Evolutionary conservation across 2,113 vertebrate species (phyloP).

Genomic region (Papio anubis): DNA sequence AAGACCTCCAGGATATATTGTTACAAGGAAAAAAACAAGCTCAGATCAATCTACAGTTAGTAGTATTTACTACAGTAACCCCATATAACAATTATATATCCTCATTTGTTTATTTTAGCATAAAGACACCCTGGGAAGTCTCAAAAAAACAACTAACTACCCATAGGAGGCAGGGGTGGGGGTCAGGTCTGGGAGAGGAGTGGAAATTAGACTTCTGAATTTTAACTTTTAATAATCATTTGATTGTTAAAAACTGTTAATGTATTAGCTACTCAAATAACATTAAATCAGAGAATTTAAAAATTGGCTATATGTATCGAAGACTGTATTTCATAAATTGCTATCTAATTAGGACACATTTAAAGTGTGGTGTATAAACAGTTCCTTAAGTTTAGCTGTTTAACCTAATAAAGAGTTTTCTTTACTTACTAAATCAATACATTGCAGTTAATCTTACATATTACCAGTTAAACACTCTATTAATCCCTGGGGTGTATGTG

Average conservation of each 20-base stretch:
- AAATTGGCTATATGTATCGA: slow-evolving; percentile 1
- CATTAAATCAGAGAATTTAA: slow-evolving; percentile 46
- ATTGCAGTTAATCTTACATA: not conserved
- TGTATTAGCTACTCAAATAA: slow-evolving; percentile 21
- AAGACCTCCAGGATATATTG: not conserved
- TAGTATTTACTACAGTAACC: not conserved
- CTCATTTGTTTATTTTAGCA: not conserved
- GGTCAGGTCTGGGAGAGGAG: not conserved
- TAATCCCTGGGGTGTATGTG: not conserved
- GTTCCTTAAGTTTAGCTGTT: not conserved
- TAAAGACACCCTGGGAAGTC: not conserved
- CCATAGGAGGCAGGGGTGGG: not conserved
- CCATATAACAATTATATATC: not conserved
- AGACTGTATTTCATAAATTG: slow-evolving; percentile 21
- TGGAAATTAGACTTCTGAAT: not conserved
- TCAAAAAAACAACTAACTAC: not conserved
- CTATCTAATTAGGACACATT: slow-evolving; percentile 37
- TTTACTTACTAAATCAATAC: slow-evolving; percentile 34
- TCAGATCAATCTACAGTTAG: not conserved
- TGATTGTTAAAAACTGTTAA: slow-evolving; percentile 20
- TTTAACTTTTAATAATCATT: not conserved
- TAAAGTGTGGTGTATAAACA: slow-evolving; percentile 30
- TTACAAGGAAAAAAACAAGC: not conserved
- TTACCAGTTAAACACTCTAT: not conserved
- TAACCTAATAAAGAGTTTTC: not conserved